Conservation (phyloP, 2,888 invertebrate species). For the Spialia ferax region DNA sequence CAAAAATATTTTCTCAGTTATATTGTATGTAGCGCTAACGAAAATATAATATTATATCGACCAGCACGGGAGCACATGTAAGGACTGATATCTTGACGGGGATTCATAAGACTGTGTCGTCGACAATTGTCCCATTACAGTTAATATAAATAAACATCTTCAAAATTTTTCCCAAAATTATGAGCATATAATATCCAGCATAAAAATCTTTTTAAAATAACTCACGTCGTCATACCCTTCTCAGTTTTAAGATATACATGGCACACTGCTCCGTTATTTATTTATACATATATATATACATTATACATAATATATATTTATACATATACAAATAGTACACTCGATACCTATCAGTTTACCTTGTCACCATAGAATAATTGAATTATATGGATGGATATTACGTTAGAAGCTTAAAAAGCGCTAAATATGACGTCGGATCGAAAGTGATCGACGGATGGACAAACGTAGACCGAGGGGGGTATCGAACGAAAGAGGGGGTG, state of each 20-base stretch:
- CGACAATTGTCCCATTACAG: constrained; percentile 59
- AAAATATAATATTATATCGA: constrained; percentile 31
- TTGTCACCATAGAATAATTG: constrained; percentile 86
- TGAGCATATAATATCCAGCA: constrained; percentile 81
- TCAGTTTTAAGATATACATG: constrained; percentile 81
- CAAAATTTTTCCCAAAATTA: constrained; percentile 84
- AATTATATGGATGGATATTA: constrained; percentile 85
- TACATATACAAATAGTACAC: constrained; percentile 72
- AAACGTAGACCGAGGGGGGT: constrained; percentile 49
- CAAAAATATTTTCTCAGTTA: constrained; percentile 25
- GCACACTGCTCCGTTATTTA: constrained; percentile 81
- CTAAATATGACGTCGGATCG: constrained; percentile 63
- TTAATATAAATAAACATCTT: constrained; percentile 82
- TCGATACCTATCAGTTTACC: constrained; percentile 80
- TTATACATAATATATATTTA: constrained; percentile 61
- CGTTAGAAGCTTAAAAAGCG: constrained; percentile 82
- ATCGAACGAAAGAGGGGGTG: constrained; percentile 26
- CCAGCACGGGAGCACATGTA: not conserved
- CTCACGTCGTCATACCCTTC: constrained; percentile 67
- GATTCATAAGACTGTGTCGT: constrained; percentile 63
- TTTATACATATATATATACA: constrained; percentile 74
- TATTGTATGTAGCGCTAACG: constrained; percentile 21
- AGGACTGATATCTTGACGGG: constrained; percentile 40
- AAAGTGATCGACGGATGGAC: constrained; percentile 65
- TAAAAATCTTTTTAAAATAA: constrained; percentile 82